Evolutionary conservation across 2,797 vertebrate species (phyloP).

Genomic region (Rousettus madagascariensis): DNA sequence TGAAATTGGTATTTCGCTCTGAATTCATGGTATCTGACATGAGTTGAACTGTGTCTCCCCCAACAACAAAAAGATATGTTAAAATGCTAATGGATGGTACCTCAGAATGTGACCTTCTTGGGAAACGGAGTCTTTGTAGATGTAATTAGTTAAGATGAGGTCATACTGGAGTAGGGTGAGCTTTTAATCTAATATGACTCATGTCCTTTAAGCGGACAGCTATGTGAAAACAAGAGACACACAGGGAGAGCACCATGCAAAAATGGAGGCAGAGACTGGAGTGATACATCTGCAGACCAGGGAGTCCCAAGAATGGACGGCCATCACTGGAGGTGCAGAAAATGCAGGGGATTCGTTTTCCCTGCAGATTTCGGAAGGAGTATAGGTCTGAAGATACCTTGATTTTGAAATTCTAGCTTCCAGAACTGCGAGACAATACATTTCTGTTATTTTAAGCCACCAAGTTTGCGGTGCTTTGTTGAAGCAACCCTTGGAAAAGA

Average conservation of each 20-base stretch:
- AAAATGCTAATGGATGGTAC: background rate
- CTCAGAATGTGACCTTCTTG: background rate
- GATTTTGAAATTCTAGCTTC: background rate
- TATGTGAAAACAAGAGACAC: background rate
- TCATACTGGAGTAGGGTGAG: background rate
- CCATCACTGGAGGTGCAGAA: background rate
- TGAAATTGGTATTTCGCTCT: background rate
- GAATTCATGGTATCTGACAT: background rate
- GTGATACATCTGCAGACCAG: background rate
- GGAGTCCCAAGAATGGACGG: background rate
- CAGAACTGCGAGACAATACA: background rate
- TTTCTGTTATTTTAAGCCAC: background rate
- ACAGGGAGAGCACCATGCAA: background rate
- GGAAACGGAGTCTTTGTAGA: background rate
- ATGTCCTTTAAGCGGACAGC: background rate
- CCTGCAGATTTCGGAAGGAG: background rate
- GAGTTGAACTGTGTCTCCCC: background rate
- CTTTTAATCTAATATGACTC: background rate
- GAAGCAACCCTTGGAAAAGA: background rate
- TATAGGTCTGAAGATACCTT: background rate
- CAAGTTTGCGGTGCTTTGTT: background rate
- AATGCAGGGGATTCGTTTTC: background rate
- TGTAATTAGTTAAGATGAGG: background rate
- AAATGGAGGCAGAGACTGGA: background rate
- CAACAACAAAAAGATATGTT: background rate